Percentiles rank a stretch among this genome's conserved stretches.
These are phyloP conservation scores for Apodemus agrarius DNA, from an alignment of 2,797 vertebrate genomes.

Conservation along the genomic window DNA sequence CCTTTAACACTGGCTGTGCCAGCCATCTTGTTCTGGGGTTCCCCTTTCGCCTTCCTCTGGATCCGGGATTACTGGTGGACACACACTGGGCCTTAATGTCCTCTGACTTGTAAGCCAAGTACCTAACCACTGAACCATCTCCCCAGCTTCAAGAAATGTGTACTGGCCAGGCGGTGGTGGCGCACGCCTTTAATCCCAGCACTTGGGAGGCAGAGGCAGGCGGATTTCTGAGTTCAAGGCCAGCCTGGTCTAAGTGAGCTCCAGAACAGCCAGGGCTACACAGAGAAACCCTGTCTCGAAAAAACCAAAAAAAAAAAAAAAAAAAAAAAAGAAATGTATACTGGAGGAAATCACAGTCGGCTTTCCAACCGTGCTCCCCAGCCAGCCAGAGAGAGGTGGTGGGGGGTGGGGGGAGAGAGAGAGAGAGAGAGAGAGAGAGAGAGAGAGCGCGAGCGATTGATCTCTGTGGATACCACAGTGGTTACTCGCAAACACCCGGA, in stretches of 20 bases:
- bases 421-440: too few species aligned
- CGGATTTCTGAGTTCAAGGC: too few species aligned
- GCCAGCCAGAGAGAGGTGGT: neutral
- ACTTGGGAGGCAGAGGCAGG: too few species aligned
- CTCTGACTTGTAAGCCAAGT: neutral
- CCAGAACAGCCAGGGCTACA: too few species aligned
- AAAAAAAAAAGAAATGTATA: too few species aligned
- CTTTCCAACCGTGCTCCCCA: neutral
- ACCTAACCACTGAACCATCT: neutral
- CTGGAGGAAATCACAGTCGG: constrained; percentile 18
- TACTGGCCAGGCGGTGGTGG: too few species aligned
- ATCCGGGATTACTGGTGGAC: neutral
- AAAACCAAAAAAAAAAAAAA: too few species aligned
- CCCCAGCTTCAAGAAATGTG: neutral
- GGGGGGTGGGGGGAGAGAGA: neutral
- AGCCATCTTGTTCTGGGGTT: neutral
- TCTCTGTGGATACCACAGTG: neutral
- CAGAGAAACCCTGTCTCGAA: too few species aligned
- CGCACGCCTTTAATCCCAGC: too few species aligned
- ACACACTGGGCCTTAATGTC: neutral
- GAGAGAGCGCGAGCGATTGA: too few species aligned
- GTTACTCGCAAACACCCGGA: neutral
- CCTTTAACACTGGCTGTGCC: neutral
- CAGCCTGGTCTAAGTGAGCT: too few species aligned
- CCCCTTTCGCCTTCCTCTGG: neutral